Evolutionary conservation across 2,797 vertebrate species (phyloP).

Genomic region (Tympanoctomys barrerae): DNA sequence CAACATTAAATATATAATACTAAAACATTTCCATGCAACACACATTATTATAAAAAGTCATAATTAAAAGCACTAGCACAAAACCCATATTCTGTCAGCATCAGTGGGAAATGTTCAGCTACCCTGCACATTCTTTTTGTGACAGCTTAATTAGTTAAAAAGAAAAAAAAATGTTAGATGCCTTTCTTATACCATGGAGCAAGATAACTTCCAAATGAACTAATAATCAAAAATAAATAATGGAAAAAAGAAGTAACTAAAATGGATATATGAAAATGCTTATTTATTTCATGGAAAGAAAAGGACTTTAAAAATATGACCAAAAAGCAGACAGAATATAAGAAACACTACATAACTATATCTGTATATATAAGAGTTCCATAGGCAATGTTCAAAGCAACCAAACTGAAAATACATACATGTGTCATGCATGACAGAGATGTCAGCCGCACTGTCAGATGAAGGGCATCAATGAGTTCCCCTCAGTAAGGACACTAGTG

Average conservation of each 20-base stretch:
- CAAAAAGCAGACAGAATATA: neutral
- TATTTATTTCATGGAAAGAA: rapidly evolving
- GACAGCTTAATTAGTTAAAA: neutral
- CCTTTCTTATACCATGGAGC: neutral
- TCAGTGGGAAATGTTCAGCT: neutral
- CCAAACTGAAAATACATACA: too few relatives aligned
- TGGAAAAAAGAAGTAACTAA: rapidly evolving
- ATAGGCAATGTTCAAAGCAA: neutral
- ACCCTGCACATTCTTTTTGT: rapidly evolving
- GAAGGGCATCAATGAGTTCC: rapidly evolving
- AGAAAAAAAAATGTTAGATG: neutral
- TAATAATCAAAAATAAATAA: neutral
- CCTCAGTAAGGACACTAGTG: rapidly evolving
- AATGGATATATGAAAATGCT: too few relatives aligned
- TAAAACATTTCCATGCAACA: neutral
- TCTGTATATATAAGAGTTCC: rapidly evolving
- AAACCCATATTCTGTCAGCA: neutral
- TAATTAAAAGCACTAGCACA: neutral
- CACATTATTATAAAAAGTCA: neutral
- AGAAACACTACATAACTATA: rapidly evolving
- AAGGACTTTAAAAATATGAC: too few relatives aligned
- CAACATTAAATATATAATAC: neutral
- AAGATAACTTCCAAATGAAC: neutral
- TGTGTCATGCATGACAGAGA: rapidly evolving
- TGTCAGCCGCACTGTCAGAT: rapidly evolving